These are phyloP conservation scores for Aphis craccivora DNA, from an alignment of 1,140 invertebrate genomes.

Conservation along the genomic window DNA sequence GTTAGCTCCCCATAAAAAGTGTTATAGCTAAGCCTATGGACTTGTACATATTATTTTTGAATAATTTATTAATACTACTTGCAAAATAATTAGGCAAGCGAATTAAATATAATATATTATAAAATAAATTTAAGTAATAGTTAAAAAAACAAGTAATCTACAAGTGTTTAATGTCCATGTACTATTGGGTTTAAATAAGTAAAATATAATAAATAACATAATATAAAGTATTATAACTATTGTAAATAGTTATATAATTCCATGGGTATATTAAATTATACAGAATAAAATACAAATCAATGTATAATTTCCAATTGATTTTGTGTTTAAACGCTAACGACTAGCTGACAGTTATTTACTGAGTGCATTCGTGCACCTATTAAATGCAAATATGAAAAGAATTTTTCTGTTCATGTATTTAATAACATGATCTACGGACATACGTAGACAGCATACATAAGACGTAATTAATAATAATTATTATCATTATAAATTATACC, in stretches of 20 bases:
- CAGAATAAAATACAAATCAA: not conserved
- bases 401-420: constrained; percentile 21
- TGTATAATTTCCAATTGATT: not conserved
- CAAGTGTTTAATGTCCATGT: not conserved
- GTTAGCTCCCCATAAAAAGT: not conserved
- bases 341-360: not conserved
- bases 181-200: not conserved
- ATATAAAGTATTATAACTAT: not conserved
- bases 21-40: not conserved
- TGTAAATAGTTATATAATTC: not conserved
- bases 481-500: not conserved
- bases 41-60: not conserved
- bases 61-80: not conserved
- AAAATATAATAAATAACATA: not conserved
- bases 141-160: not conserved
- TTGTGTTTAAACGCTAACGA: not conserved
- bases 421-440: constrained; percentile 39
- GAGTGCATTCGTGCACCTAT: not conserved
- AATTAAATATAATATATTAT: not conserved
- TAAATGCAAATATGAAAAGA: not conserved
- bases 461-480: not conserved
- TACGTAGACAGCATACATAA: constrained; percentile 23
- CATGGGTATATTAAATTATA: not conserved
- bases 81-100: not conserved
- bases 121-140: not conserved